Evolutionary conservation across 2,797 vertebrate species (phyloP), one percentile per base, ranked within the genome.

Genomic region (Anomalospiza imberbis): DNA sequence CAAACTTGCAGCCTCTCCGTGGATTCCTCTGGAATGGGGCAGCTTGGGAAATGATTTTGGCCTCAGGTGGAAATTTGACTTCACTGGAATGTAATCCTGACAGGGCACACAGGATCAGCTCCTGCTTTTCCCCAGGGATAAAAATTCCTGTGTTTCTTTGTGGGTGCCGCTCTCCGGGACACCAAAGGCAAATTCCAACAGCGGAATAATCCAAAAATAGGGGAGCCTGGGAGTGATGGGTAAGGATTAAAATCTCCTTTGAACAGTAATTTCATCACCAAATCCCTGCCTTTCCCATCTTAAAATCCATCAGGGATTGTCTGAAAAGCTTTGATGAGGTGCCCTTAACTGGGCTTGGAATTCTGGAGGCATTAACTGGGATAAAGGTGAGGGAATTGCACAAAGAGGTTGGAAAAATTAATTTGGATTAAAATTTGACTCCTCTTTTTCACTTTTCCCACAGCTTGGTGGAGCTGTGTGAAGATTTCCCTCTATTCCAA

Each of bases 1-100:
- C 51, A 42, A 13, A 0, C 50, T 5, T 7, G 42, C 12, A 24
- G 9, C 34, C 3, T 1, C 7, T 74, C 60, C 51, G 2, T 0
- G 26, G 61, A 57, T 57, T 57, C 32, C 11, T 57, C 31, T 12
- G 61, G 61, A 26, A 74, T 4, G 42, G 15, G 50, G 29, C 22
- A 6, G 6, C 0, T 22, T 42, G 9, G 2, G 81, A 42, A 66
- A 66, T 0, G 0, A 2, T 50, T 57, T 50, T 66, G 81, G 70
- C 70, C 17, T 8, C 5, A 0, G 44, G 10, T 13, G 42, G 42
- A 9, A 65, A 25, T 16, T 47, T 2, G 31, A 21, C 54, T 65
- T 48, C 31, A 4, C 20, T 12, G 51, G 61, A 5, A 32, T 74
- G 50, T 8, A 57, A 36, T 66, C 61, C 70, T 5, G 44, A 3